Base-by-base conservation (phyloP, 2,797 vertebrate genomes). In the Oreortyx pictus region DNA sequence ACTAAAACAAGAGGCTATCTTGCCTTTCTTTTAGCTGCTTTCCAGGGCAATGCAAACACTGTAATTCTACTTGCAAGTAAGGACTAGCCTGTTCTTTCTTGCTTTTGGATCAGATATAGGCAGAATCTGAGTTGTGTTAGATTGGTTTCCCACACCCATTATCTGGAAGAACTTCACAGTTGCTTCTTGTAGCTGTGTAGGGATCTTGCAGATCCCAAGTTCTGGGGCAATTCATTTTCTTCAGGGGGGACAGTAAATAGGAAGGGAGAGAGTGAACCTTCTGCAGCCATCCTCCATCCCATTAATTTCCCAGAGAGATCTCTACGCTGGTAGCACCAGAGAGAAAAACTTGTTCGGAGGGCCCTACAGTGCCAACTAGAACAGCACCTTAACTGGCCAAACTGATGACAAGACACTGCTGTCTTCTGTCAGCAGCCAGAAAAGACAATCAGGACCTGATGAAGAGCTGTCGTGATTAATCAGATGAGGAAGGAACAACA, bases 361-460 rank as follows among this genome's bases (percentile, higher is more conserved):
- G 17, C 67, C 77, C 60, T 73, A 25, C 49, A n/a, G 44, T 86
- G 70, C 79, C 82, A 73, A 44, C 20, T 0, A 15, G 37, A 61
- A 81, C 77, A 93, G 90, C 64, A 83, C 70, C 94, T 93, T 68
- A 86, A 59, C 75, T 75, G 70, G 64, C 27, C 60, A 76, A 54
- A 22, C 64, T 84, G 71, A 82, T 92, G 87, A 50, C 37, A 59
- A 47, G 87, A 74, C 29, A 37, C 35, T 67, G 76, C 64, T 86
- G 50, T 91, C 80, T 25, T 89, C 64, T 77, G 71, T 39, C 80
- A 80, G 89, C 54, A 91, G 49, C n/a, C 52, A 68, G 82, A 79
- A 95, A 80, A 95, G 89, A 91, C 83, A 89, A 90, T 92, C 89
- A 77, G 89, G 92, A 92, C 64, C 43, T 62, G 24, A 49, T 44